Evolutionary conservation across 2,888 invertebrate genomes (phyloP).

Genomic region (Leucoptera coffeella): DNA sequence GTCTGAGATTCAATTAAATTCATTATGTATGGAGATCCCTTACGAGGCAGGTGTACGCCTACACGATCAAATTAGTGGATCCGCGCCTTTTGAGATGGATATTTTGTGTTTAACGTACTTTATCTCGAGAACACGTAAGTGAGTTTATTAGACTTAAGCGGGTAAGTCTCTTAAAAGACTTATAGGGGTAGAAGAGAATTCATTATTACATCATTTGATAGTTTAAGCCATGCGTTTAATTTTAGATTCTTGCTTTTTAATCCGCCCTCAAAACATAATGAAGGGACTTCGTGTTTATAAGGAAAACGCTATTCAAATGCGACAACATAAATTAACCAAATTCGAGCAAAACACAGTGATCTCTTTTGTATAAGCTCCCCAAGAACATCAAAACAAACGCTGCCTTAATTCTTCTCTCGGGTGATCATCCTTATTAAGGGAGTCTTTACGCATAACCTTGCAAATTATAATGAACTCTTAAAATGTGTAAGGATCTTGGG

Average conservation of each 20-base stretch:
- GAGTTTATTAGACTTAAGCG: no score
- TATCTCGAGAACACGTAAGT: no score
- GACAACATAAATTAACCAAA: neutral
- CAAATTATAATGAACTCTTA: constrained; percentile 40
- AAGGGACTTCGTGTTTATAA: no score
- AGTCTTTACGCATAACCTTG: constrained; percentile 44
- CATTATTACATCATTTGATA: no score
- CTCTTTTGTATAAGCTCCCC: constrained; percentile 8
- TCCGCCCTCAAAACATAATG: no score
- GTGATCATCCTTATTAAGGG: constrained; percentile 49
- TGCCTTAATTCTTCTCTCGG: constrained; percentile 33
- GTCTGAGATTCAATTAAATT: constrained; percentile 49
- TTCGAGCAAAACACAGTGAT: neutral
- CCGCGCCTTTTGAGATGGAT: constrained; percentile 12
- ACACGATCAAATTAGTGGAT: constrained; percentile 32
- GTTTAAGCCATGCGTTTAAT: no score
- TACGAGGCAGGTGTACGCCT: constrained; percentile 38
- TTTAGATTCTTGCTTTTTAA: no score
- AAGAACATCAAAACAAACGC: constrained; percentile 46
- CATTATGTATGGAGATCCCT: constrained; percentile 50
- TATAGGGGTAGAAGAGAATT: no score
- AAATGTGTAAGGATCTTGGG: constrained; percentile 14
- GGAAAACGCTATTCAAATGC: no score
- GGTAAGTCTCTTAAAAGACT: no score
- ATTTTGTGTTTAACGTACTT: constrained; percentile 10